These are phyloP conservation scores for Rhyacophila evoluta DNA, from an alignment of 2,888 invertebrate genomes.

Conservation along the genomic window DNA sequence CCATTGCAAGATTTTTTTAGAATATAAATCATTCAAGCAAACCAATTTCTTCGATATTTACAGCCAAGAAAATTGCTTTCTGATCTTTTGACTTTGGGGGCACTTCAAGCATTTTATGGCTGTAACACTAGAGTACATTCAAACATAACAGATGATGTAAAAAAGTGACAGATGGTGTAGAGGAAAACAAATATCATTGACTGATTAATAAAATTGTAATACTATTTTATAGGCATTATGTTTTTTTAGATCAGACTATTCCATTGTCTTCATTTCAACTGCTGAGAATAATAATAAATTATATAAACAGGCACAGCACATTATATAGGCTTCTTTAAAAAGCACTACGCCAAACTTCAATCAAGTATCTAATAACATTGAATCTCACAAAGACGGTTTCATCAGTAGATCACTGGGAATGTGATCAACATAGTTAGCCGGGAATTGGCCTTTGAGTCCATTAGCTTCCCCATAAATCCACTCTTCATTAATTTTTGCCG, in stretches of 20 bases:
- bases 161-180: too few relatives aligned
- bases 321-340: background rate
- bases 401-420: slow-evolving; percentile 65
- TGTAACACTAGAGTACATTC: too few relatives aligned
- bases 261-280: background rate
- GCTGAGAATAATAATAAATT: background rate
- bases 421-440: slow-evolving; percentile 79
- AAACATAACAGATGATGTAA: too few relatives aligned
- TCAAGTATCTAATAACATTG: background rate
- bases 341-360: background rate
- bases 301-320: background rate
- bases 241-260: background rate
- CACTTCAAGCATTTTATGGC: too few relatives aligned
- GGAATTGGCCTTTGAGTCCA: slow-evolving; percentile 80
- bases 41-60: too few relatives aligned
- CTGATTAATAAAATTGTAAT: too few relatives aligned
- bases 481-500: slow-evolving; percentile 78
- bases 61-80: too few relatives aligned
- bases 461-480: slow-evolving; percentile 83
- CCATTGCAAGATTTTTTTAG: too few relatives aligned
- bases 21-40: too few relatives aligned
- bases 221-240: too few relatives aligned
- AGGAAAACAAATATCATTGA: too few relatives aligned
- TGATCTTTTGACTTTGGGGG: too few relatives aligned
- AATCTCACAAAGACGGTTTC: slow-evolving; percentile 32